A percentile compares a stretch with the other conserved stretches of the same genome.
phyloP scores from a whole-genome alignment of 2,797 vertebrate genomes.

The Scomberomorus guttatus region DNA sequence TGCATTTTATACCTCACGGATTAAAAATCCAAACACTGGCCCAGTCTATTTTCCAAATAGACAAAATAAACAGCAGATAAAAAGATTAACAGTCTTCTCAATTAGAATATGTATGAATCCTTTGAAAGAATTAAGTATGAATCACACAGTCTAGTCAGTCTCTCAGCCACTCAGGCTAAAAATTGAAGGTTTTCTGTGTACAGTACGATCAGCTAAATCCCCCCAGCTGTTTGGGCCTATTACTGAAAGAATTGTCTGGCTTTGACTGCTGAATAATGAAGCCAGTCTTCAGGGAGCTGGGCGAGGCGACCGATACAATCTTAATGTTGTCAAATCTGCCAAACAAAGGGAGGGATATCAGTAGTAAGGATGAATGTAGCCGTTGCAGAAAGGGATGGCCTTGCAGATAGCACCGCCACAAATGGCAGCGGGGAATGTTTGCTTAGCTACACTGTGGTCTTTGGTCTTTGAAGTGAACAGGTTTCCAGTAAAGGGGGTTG shows the following conservation, averaged over 20 bases:
- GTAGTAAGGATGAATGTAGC: slow-evolving; percentile 51
- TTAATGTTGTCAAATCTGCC: slow-evolving; percentile 74
- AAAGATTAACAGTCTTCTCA: slow-evolving; percentile 54
- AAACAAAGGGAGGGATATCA: slow-evolving; percentile 67
- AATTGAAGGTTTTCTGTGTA: slow-evolving; percentile 51
- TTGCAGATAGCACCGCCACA: slow-evolving; percentile 35
- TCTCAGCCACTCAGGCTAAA: slow-evolving; percentile 17
- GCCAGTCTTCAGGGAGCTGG: slow-evolving; percentile 57
- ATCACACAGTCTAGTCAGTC: slow-evolving; percentile 38
- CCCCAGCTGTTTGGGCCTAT: slow-evolving; percentile 61
- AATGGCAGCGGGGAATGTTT: slow-evolving; percentile 26
- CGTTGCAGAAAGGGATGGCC: slow-evolving; percentile 32
- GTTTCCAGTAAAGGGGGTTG: not conserved
- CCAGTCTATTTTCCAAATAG: slow-evolving; percentile 31
- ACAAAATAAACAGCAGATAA: slow-evolving; percentile 57
- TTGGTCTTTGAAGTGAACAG: slow-evolving; percentile 7
- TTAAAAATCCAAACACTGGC: slow-evolving; percentile 26
- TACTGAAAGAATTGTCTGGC: slow-evolving; percentile 65
- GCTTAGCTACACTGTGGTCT: slow-evolving; percentile 4
- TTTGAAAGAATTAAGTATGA: slow-evolving; percentile 51
- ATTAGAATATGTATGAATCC: slow-evolving; percentile 60
- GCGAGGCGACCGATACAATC: slow-evolving; percentile 68
- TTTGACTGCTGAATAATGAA: slow-evolving; percentile 74
- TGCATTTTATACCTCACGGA: slow-evolving; percentile 1
- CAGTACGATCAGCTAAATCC: slow-evolving; percentile 56